A percentile compares a stretch with the other conserved stretches of the same genome.
These are phyloP conservation scores for Itoplectis maculator DNA, from an alignment of 2,888 invertebrate genomes.

Conservation along the genomic window DNA sequence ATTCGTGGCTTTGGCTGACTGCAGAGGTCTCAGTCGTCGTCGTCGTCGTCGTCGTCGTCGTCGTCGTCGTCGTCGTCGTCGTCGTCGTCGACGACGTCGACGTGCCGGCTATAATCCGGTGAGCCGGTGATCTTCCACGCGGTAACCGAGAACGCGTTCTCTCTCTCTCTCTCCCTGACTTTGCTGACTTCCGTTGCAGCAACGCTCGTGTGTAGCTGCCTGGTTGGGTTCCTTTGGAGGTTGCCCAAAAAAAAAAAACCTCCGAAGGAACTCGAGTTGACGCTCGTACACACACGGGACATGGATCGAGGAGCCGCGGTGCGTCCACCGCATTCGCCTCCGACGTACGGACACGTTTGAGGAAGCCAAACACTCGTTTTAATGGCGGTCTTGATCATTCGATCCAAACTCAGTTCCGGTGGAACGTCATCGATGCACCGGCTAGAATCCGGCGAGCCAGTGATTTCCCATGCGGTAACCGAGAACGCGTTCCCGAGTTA, in stretches of 20 bases:
- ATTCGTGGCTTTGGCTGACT: constrained; percentile 26
- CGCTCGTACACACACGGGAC: neutral
- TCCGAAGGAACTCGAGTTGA: neutral
- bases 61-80: no score
- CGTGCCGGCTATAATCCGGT: constrained; percentile 54
- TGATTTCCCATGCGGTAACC: no score
- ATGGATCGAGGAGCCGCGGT: neutral
- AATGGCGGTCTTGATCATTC: no score
- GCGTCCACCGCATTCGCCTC: neutral
- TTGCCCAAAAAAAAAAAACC: neutral
- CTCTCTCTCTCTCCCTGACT: constrained; percentile 2
- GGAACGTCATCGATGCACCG: no score
- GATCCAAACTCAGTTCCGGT: no score
- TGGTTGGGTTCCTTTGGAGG: neutral
- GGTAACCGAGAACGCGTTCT: constrained; percentile 40
- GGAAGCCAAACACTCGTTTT: no score
- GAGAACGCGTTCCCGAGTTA: no score
- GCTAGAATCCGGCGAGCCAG: no score
- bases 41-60: no score
- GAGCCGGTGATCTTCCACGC: constrained; percentile 44
- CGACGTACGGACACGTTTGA: neutral
- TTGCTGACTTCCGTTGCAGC: constrained; percentile 17
- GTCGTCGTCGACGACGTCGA: constrained; percentile 40
- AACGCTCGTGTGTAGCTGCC: constrained; percentile 23
- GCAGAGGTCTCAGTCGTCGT: constrained; percentile 25